phyloP scores from a whole-genome alignment of 2,888 invertebrate genomes.

The Drosophila kuntzei region DNA sequence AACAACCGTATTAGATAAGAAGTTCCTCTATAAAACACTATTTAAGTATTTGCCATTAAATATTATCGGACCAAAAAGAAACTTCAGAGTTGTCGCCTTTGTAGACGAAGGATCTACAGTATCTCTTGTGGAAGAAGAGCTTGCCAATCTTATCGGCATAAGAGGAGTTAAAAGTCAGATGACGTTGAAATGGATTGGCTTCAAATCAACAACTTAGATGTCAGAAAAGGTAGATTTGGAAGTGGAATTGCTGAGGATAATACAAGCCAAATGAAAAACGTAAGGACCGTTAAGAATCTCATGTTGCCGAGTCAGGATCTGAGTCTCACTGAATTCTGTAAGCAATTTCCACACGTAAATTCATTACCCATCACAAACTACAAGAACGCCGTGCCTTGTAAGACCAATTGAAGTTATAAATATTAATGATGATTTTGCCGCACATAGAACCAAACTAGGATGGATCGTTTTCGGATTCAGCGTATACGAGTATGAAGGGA shows the following conservation, averaged over 20 bases:
- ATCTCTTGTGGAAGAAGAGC: background rate
- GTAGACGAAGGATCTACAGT: background rate
- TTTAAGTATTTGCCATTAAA: background rate
- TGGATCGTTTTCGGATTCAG: constrained; percentile 2
- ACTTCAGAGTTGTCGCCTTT: background rate
- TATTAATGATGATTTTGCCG: background rate
- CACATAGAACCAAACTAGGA: background rate
- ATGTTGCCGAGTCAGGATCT: background rate
- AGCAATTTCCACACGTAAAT: background rate
- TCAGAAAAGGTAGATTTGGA: background rate
- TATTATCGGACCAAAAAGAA: background rate
- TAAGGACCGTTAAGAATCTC: background rate
- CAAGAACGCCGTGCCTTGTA: background rate
- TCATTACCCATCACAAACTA: background rate
- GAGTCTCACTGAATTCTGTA: background rate
- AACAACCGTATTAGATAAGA: no score
- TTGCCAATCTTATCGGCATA: background rate
- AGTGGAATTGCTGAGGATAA: background rate
- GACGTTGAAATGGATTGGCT: background rate
- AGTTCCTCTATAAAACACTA: no score
- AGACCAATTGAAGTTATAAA: background rate
- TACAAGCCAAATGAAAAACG: background rate
- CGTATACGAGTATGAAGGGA: background rate
- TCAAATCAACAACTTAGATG: background rate
- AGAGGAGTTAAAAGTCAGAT: background rate